Conservation (phyloP, 1,140 invertebrate genomes). For the Saccostrea glomerata region DNA sequence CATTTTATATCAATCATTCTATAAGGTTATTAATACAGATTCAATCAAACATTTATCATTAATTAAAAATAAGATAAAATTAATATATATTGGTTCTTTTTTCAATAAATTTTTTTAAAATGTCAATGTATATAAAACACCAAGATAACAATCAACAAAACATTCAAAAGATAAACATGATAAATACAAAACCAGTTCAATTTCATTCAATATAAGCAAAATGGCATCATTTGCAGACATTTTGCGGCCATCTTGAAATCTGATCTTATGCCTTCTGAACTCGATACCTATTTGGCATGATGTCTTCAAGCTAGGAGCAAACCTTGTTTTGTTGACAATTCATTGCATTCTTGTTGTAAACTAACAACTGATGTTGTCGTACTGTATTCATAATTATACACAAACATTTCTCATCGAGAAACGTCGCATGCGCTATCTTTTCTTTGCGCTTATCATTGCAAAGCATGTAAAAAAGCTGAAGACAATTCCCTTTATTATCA, state of each 20-base stretch:
- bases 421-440: constrained; percentile 9
- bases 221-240: constrained; percentile 22
- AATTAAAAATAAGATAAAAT: neutral
- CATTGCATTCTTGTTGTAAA: neutral
- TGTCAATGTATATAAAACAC: neutral
- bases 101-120: no score
- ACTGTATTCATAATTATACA: neutral
- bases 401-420: neutral
- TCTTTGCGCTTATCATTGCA: constrained; percentile 23
- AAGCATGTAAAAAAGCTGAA: constrained; percentile 1
- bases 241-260: constrained; percentile 67
- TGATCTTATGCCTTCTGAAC: constrained; percentile 40
- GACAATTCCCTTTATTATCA: neutral
- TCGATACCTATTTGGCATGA: constrained; percentile 17
- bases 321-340: neutral
- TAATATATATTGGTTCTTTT: neutral
- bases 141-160: neutral
- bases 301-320: constrained; percentile 8
- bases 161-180: neutral
- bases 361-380: neutral
- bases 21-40: neutral
- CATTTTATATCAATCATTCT: neutral
- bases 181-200: neutral
- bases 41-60: neutral
- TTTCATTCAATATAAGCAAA: neutral